Evolutionary conservation across 1,140 invertebrate species (phyloP).

Genomic region (Aradophagus sp.): DNA sequence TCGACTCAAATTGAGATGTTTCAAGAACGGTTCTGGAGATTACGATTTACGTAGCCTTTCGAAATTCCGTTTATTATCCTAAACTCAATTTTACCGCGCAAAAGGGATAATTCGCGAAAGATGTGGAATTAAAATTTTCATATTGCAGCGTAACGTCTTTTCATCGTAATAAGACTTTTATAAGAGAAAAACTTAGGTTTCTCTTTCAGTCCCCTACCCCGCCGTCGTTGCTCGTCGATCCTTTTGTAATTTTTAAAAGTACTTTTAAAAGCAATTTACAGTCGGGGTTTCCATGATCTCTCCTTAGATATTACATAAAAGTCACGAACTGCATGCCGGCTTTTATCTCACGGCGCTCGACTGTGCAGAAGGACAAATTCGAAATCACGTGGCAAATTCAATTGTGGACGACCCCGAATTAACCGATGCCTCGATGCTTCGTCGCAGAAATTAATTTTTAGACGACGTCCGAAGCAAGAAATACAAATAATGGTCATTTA

Average conservation of each 20-base stretch:
- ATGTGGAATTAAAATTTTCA: constrained; percentile 37
- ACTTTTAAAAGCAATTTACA: constrained; percentile 40
- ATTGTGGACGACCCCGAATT: constrained; percentile 17
- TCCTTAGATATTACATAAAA: constrained; percentile 35
- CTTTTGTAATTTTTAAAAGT: constrained; percentile 32
- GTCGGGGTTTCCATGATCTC: constrained; percentile 28
- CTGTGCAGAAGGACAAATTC: constrained; percentile 22
- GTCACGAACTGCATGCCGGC: constrained; percentile 20
- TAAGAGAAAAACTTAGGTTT: constrained; percentile 23
- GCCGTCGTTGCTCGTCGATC: neutral
- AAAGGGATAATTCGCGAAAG: constrained; percentile 21
- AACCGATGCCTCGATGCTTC: too few species aligned
- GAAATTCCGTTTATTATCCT: constrained; percentile 21
- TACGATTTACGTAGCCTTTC: too few species aligned
- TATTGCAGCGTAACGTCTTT: constrained; percentile 28
- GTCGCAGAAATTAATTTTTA: too few species aligned
- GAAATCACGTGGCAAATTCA: constrained; percentile 23
- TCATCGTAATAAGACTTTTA: constrained; percentile 26
- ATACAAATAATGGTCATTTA: too few species aligned
- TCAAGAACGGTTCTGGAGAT: too few species aligned
- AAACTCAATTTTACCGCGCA: constrained; percentile 13
- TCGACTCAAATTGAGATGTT: too few species aligned
- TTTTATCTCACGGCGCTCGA: constrained; percentile 14
- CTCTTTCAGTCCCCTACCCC: constrained; percentile 1
- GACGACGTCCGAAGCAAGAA: too few species aligned